These are phyloP conservation scores for Hipposideros larvatus DNA, from an alignment of 2,797 vertebrate species.

Conservation along the genomic window DNA sequence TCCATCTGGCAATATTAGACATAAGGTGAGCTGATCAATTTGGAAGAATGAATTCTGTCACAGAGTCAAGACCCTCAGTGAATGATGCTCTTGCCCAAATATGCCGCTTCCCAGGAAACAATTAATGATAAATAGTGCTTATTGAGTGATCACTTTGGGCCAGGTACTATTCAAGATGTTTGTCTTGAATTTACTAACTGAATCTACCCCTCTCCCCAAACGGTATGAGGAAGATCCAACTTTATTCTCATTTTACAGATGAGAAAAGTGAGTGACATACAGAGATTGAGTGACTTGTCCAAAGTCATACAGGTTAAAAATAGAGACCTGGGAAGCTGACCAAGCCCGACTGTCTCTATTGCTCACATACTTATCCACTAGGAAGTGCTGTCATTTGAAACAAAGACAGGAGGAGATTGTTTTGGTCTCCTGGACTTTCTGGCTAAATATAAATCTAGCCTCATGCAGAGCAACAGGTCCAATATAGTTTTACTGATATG, in stretches of 20 bases:
- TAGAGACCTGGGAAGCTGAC: not conserved
- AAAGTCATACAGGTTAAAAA: not conserved
- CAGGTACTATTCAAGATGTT: not conserved
- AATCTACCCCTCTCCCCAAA: not conserved
- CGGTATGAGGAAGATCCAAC: not conserved
- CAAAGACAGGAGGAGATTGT: slow-evolving; percentile 50
- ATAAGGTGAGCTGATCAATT: not conserved
- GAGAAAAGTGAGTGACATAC: not conserved
- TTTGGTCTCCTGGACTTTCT: slow-evolving; percentile 1
- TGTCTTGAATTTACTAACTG: slow-evolving; percentile 14
- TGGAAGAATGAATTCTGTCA: not conserved
- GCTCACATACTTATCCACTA: not conserved
- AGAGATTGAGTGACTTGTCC: not conserved
- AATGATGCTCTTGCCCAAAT: not conserved
- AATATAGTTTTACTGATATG: slow-evolving; percentile 79
- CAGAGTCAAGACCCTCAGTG: not conserved
- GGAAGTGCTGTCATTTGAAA: slow-evolving; percentile 42
- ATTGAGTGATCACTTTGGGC: not conserved
- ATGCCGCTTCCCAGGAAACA: not conserved
- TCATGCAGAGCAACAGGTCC: slow-evolving; percentile 73
- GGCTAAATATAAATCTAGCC: slow-evolving; percentile 71
- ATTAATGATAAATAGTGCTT: not conserved
- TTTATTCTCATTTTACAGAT: not conserved
- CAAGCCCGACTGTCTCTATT: not conserved
- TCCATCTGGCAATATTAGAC: not conserved